Evolutionary conservation across 2,113 vertebrate genomes (phyloP), one percentile per base, ranked within the genome.

Genomic region (Poicephalus meyeri): DNA sequence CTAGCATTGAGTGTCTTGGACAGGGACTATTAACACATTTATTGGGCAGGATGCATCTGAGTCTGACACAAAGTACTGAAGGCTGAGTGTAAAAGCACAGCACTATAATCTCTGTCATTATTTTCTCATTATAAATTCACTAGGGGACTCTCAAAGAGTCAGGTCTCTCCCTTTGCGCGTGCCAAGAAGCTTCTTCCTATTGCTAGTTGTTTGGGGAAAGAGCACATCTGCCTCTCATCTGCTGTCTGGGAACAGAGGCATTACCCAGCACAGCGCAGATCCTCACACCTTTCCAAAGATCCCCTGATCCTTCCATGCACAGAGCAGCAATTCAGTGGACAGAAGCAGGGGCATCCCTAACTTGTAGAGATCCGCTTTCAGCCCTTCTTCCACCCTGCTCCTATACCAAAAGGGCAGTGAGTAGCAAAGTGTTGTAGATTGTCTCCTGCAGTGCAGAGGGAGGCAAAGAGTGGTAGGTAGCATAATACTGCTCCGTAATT

Each of bases 111-210:
- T 78, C 60, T 88, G 39, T 64, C 42, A 52, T 90, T 74, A 92
- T 83, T 86, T 94, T 80, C 19, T 86, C n/a, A 29, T 91, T 91
- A 69, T 68, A 81, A 83, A 65, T 92, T 92, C 35, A 52, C 47
- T 78, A 35, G 46, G 16, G 90, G n/a, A 50, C n/a, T 69, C 56
- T 56, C n/a, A 46, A 49, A 39, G 80, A 92, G 60, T 58, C 55
- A 70, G n/a, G 33, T 50, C 23, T 65, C 19, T 80, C 37, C 58
- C 47, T 91, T 49, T 76, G 53, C 92, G 64, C 19, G 33, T 46
- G 53, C 24, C 64, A 92, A 86, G 71, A 65, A 88, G 13, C 41
- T 73, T 91, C 70, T 63, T 61, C 41, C 42, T 65, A 46, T 58
- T 66, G 80, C 19, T 56, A 4, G 19, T 42, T 9, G 0, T 77